phyloP scores from a whole-genome alignment of 2,888 invertebrate species.

The Luperina nickerlii region DNA sequence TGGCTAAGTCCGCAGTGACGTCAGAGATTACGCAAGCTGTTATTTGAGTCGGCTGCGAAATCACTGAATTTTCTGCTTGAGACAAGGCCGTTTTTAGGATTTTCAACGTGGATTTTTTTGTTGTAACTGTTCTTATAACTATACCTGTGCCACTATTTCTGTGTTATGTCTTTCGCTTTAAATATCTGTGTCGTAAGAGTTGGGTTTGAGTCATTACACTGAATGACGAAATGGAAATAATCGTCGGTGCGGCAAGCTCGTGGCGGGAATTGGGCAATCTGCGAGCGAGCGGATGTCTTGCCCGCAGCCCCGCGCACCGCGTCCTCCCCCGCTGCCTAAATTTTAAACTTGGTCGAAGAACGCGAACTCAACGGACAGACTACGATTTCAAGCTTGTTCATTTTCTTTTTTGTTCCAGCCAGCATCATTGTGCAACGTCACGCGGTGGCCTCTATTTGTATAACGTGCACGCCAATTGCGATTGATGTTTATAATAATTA shows the following conservation, averaged over 20 bases:
- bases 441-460: slow-evolving; percentile 46
- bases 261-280: slow-evolving; percentile 87
- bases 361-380: slow-evolving; percentile 77
- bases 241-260: slow-evolving; percentile 76
- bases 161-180: slow-evolving; percentile 67
- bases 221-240: slow-evolving; percentile 84
- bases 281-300: slow-evolving; percentile 80
- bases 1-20: slow-evolving; percentile 87
- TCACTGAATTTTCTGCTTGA: slow-evolving; percentile 88
- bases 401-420: slow-evolving; percentile 79
- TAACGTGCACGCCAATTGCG: slow-evolving; percentile 68
- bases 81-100: slow-evolving; percentile 71
- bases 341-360: slow-evolving; percentile 78
- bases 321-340: slow-evolving; percentile 71
- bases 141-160: slow-evolving; percentile 55
- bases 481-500: slow-evolving; percentile 61
- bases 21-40: slow-evolving; percentile 89
- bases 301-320: slow-evolving; percentile 61
- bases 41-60: slow-evolving; percentile 86
- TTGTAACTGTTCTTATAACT: slow-evolving; percentile 21
- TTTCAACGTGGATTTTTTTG: slow-evolving; percentile 27
- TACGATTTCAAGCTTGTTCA: slow-evolving; percentile 73
- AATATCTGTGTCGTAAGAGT: slow-evolving; percentile 81
- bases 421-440: slow-evolving; percentile 37
- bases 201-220: slow-evolving; percentile 81